Evolutionary conservation across 2,888 invertebrate species (phyloP).

Genomic region (Steinernema carpocapsae): DNA sequence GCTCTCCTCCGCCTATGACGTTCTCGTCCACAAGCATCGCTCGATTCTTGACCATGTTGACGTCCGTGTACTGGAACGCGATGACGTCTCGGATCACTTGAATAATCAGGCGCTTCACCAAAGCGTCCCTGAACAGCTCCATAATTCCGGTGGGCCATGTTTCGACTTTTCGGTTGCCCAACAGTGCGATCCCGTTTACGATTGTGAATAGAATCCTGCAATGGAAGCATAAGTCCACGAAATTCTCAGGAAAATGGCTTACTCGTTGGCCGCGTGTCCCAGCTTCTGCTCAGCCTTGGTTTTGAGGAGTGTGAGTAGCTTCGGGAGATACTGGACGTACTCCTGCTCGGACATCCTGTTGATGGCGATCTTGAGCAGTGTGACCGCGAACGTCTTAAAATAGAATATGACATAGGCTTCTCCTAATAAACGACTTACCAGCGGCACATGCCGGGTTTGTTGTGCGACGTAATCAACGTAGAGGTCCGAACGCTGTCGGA

Average conservation of each 20-base stretch:
- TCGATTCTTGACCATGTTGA: not conserved
- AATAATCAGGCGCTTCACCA: not conserved
- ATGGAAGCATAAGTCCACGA: not conserved
- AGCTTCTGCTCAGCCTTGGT: not conserved
- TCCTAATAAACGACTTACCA: not conserved
- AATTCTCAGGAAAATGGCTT: not conserved
- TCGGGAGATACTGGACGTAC: not conserved
- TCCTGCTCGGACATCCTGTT: not conserved
- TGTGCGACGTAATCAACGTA: not conserved
- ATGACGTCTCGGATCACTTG: not conserved
- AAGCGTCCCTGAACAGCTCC: not conserved
- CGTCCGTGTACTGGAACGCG: conserved; percentile 3
- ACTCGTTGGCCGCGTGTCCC: not conserved
- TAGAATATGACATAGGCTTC: no score
- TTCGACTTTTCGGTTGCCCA: not conserved
- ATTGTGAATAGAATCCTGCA: not conserved
- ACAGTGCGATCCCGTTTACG: not conserved
- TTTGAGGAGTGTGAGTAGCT: not conserved
- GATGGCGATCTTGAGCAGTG: not conserved
- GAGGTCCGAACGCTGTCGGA: not conserved
- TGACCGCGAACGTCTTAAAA: no score
- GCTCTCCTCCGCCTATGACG: not conserved
- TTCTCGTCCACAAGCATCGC: not conserved
- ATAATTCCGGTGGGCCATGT: not conserved
- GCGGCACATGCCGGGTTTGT: not conserved